Evolutionary conservation across 2,797 vertebrate species (phyloP).

Genomic region (Oryzias sinensis): DNA sequence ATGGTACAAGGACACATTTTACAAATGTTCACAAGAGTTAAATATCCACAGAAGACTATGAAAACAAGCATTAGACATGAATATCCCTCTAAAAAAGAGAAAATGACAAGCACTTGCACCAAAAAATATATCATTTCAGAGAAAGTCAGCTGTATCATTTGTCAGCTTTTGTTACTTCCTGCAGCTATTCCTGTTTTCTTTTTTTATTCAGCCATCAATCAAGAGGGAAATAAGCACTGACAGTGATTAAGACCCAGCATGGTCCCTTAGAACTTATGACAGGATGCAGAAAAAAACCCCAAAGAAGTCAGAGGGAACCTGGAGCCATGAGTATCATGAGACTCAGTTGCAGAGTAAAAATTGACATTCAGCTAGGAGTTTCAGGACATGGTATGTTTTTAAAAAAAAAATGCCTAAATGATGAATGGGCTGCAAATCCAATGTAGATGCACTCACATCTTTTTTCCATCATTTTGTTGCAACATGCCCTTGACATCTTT

Average conservation of each 20-base stretch:
- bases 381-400: constrained; percentile 15
- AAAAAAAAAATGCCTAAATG: constrained; percentile 7
- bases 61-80: background rate
- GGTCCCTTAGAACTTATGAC: constrained; percentile 1
- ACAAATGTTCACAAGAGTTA: background rate
- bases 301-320: constrained; percentile 4
- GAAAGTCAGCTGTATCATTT: background rate
- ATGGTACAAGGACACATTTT: background rate
- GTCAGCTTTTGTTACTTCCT: background rate
- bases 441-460: background rate
- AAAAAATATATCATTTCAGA: background rate
- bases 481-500: background rate
- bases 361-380: constrained; percentile 13
- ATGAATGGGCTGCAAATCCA: constrained; percentile 11
- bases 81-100: too few species aligned
- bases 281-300: background rate
- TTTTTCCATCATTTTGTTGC: background rate
- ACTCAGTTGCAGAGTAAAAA: constrained; percentile 2
- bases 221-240: background rate
- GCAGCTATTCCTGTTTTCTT: background rate
- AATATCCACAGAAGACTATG: background rate
- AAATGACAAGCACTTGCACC: too few species aligned
- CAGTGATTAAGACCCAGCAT: background rate
- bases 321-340: constrained; percentile 2
- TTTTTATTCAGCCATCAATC: background rate